Evolutionary conservation across 2,888 invertebrate genomes (phyloP), one percentile per base, ranked within the genome.

Genomic region (Drosophila rellima): DNA sequence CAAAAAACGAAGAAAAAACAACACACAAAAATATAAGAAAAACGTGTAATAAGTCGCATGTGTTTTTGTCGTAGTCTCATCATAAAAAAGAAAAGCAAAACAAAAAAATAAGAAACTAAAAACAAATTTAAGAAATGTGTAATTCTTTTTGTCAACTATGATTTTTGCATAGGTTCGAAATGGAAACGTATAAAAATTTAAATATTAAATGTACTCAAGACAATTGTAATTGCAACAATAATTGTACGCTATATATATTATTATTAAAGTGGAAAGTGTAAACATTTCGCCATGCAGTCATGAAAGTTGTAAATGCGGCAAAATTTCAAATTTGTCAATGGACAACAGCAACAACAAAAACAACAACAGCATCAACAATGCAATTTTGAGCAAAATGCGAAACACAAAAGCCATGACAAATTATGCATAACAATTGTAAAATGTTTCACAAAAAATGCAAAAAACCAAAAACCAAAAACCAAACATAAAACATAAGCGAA

Each of bases 201-300:
- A 87, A 87, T 88, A 79, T 90, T 91, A 85, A 90, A 91, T 91
- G 91, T 91, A 91, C 91, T 91, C 91, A 90, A 90, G 91, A 91
- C 91, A 91, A 91, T 91, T 91, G 91, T 91, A 91, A 91, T 91
- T 91, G 91, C 91, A 91, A 91, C 91, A 91, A 91, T 91, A 91
- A 91, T 91, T 91, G 91, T 91, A 91, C 91, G 91, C 91, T 91
- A 91, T 80, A 90, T 88, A 89, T 88, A 86, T 76, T 88, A 86
- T 88, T 86, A 88, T 81, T 72, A 88, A 81, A 57, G 75, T 80
- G 78, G 56, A 80, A 74, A 66, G 50, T 61, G 60, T 60, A 67
- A 63, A 54, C 62, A 66, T 68, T 74, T 73, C 52, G 67, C 57
- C 61, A 77, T 62, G 62, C 51, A 70, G 71, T 51, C 44, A 61